phyloP scores from a whole-genome alignment of 2,888 invertebrate genomes.

The Heterodera filipjevi region DNA sequence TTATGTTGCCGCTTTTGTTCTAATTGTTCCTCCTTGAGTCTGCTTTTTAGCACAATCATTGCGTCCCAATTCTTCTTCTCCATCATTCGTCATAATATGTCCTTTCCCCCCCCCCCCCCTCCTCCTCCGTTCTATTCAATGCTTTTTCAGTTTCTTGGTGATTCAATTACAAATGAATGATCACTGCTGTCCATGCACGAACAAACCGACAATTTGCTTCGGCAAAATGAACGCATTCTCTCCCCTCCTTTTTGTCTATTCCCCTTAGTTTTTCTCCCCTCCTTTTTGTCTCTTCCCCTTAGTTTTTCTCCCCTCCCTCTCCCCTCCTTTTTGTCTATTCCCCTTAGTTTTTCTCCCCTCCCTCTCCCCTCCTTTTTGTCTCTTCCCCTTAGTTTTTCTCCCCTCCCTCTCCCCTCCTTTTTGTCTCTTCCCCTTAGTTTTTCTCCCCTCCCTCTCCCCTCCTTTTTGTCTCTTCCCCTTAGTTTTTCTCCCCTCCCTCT shows the following conservation, averaged over 20 bases:
- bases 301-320: background rate
- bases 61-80: background rate
- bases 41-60: background rate
- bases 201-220: background rate
- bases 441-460: background rate
- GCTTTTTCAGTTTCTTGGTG: background rate
- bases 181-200: background rate
- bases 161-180: background rate
- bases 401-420: background rate
- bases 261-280: background rate
- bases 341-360: background rate
- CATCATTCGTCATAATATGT: background rate
- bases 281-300: background rate
- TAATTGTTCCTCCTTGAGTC: background rate
- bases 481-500: background rate
- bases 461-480: background rate
- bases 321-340: background rate
- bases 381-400: too few species aligned
- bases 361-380: background rate
- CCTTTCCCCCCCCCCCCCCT: background rate
- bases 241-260: too few species aligned
- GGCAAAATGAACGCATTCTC: background rate
- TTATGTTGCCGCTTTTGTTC: constrained; percentile 1
- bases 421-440: background rate
- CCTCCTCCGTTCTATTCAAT: too few species aligned